Evolutionary conservation across 2,797 vertebrate genomes (phyloP), one percentile per base, ranked within the genome.

Genomic region (Carcharodon carcharias): DNA sequence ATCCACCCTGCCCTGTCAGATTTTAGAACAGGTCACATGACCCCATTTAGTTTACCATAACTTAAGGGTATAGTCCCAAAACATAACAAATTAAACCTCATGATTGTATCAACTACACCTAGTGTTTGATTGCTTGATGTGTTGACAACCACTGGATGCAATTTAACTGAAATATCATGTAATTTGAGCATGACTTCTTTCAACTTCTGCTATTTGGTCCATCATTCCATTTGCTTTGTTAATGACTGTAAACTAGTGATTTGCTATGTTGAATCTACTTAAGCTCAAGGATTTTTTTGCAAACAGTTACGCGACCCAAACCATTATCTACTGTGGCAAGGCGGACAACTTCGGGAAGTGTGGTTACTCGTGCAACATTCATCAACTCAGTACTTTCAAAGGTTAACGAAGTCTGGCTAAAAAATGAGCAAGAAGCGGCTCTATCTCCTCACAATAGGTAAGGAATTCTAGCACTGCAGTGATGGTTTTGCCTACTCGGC

Each of bases 321-420:
- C 99, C 99, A 0, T 97, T 99, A 96, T 99, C 99, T 5, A 98
- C 99, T 45, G 97, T 99, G 97, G 97, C 98, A 92, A 99, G 98
- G 71, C 98, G 97, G 95, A 97, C 98, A 96, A 95, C 97, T 96
- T 97, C 97, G 96, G 98, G 98, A 96, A 99, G 97, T 96, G 98
- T 99, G 96, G 97, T 98, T 97, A 98, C 99, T 65, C 98, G 98
- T 97, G 98, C 99, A 45, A 97, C 98, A 92, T 99, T 99, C 97
- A 99, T 99, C 97, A 98, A 97, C 97, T 98, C 98, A 16, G 98
- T 99, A 0, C 97, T 99, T 95, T 98, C 98, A 96, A 99, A 99
- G 98, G 99, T 99, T 35, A 98, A 98, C 97, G 99, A 99, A 97
- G 98, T 99, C 16, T 98, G 98, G 98, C 96, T 98, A 63, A 98